Percentiles rank a stretch among this genome's conserved stretches.
Conservation (phyloP, 2,797 vertebrate genomes). For the Knipowitschia caucasica region DNA sequence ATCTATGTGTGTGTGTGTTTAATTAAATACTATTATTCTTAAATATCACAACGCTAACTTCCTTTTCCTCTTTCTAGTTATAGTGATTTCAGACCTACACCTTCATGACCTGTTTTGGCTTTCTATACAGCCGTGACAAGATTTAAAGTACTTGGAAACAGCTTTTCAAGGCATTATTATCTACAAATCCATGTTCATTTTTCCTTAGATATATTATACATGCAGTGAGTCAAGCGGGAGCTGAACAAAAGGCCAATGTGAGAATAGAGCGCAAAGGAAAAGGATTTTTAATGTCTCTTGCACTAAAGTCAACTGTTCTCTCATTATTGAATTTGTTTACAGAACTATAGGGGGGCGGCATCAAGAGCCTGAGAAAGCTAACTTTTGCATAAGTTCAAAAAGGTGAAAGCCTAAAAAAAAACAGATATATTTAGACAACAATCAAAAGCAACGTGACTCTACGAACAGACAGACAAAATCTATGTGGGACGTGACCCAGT, state of each 20-base stretch:
- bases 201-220: conserved; percentile 57
- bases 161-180: neutral
- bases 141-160: neutral
- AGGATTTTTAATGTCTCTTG: conserved; percentile 38
- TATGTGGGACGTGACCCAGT: neutral
- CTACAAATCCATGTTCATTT: conserved; percentile 17
- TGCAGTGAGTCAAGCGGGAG: conserved; percentile 55
- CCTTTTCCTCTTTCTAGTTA: too few relatives aligned
- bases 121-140: neutral
- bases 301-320: conserved; percentile 23
- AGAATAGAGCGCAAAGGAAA: neutral
- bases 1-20: too few relatives aligned
- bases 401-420: conserved; percentile 22
- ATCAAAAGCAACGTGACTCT: neutral
- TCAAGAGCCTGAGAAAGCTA: conserved; percentile 23
- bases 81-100: too few relatives aligned
- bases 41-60: too few relatives aligned
- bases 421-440: conserved; percentile 49
- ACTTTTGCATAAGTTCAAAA: conserved; percentile 20
- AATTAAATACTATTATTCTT: too few relatives aligned
- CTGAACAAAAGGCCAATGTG: conserved; percentile 37
- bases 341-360: conserved; percentile 48
- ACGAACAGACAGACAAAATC: neutral
- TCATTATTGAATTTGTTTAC: conserved; percentile 23
- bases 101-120: neutral